phyloP scores from a whole-genome alignment of 2,113 vertebrate species.

The Tiliqua scincoides region DNA sequence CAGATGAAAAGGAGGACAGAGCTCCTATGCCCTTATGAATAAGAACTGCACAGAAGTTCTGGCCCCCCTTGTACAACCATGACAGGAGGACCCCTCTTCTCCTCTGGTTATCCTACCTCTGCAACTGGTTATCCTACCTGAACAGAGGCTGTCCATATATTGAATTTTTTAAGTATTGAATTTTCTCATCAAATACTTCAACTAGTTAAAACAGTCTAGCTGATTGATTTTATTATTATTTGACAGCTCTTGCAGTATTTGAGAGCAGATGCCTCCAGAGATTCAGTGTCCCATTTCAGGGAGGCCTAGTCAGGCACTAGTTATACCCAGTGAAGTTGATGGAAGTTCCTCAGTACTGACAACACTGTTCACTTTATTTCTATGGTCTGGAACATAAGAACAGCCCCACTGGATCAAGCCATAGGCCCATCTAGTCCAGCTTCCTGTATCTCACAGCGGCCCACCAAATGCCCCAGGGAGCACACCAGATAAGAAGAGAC shows the following conservation, averaged over 20 bases:
- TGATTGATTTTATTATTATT: constrained; percentile 6
- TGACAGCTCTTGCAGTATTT: background rate
- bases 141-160: too few relatives aligned
- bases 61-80: too few relatives aligned
- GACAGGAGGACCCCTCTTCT: background rate
- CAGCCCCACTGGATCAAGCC: too few relatives aligned
- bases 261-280: background rate
- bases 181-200: background rate
- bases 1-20: background rate
- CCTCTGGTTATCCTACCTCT: too few relatives aligned
- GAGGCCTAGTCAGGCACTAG: background rate
- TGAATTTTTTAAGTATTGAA: background rate
- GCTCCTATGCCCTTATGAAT: background rate
- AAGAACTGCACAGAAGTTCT: background rate
- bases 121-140: background rate
- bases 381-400: constrained; percentile 1
- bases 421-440: too few relatives aligned
- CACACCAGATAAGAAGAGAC: too few relatives aligned
- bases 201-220: background rate
- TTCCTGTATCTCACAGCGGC: too few relatives aligned
- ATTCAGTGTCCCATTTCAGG: background rate
- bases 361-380: background rate
- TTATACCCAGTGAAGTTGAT: background rate
- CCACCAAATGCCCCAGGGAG: too few relatives aligned
- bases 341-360: background rate